Conservation (phyloP, 2,113 vertebrate species). For the Muntiacus muntjak region DNA sequence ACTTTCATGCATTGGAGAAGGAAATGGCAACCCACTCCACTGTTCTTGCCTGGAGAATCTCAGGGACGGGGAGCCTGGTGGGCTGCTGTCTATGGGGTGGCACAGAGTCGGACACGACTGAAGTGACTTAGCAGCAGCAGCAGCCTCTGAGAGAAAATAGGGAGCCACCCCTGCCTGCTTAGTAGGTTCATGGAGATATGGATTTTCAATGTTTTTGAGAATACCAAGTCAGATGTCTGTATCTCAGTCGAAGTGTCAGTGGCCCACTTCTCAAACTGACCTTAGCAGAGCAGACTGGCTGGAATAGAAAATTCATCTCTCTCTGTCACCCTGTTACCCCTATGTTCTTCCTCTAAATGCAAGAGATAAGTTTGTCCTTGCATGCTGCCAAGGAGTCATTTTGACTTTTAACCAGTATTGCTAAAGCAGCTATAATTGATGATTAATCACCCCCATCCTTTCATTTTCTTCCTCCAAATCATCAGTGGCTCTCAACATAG, state of each 20-base stretch:
- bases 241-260: neutral
- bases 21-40: neutral
- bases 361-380: neutral
- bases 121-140: neutral
- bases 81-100: neutral
- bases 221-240: neutral
- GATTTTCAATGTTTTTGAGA: neutral
- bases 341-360: neutral
- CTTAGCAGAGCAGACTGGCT: neutral
- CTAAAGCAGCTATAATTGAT: slow-evolving; percentile 3
- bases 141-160: neutral
- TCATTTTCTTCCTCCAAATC: slow-evolving; percentile 1
- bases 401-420: slow-evolving; percentile 9
- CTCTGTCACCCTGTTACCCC: neutral
- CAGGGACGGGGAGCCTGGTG: neutral
- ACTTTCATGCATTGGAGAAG: neutral
- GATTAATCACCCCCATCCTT: neutral
- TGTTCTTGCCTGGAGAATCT: neutral
- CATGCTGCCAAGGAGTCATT: slow-evolving; percentile 26
- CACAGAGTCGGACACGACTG: neutral
- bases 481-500: neutral
- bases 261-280: neutral
- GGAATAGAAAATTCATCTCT: neutral
- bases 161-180: neutral
- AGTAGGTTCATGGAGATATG: neutral